Base-by-base conservation (phyloP, 2,113 vertebrate genomes). In the Mirza zaza region DNA sequence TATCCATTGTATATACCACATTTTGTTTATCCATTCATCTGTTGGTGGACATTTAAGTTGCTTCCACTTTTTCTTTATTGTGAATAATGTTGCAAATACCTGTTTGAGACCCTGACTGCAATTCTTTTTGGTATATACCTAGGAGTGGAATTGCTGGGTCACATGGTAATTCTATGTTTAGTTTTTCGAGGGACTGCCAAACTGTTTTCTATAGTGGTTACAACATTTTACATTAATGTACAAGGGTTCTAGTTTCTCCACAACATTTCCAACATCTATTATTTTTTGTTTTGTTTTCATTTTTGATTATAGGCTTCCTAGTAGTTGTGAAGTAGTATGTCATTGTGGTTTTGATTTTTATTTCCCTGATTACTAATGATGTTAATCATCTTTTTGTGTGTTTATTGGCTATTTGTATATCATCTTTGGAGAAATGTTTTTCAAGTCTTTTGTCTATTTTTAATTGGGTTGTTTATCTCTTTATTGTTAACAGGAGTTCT, bases 341-440 rank as follows among this genome's bases (percentile, higher is more conserved):
- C 65, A 67, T 67, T 94, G 39, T 76, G 45, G n/a, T 71, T 76
- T 81, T 90, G 67, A 57, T 81, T 84, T 96, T 93, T 83, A 42
- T 82, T 80, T 90, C 63, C 48, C 32, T 73, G 2, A 23, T 61
- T 67, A 80, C n/a, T 83, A n/a, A 61, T 81, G 21, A 12, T 73
- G 18, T 50, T 79, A 48, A 55, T 68, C 50, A 61, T 91, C 45
- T 84, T 93, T 87, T 76, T 65, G 36, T 52, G 29, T 39, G 9
- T 18, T 34, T 82, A 7, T 45, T 73, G 80, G 32, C 81, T 32
- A 42, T 77, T 80, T 81, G 34, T 75, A 21, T 87, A 42, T 77
- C 27, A 90, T 84, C 42, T 67, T 70, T 82, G 67, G 70, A 83
- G 36, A 82, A 83, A 65, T 50, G 27, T 82, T 52, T 87, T 92